Conservation (phyloP, 2,888 invertebrate species). For the Oxycera nigricornis region DNA sequence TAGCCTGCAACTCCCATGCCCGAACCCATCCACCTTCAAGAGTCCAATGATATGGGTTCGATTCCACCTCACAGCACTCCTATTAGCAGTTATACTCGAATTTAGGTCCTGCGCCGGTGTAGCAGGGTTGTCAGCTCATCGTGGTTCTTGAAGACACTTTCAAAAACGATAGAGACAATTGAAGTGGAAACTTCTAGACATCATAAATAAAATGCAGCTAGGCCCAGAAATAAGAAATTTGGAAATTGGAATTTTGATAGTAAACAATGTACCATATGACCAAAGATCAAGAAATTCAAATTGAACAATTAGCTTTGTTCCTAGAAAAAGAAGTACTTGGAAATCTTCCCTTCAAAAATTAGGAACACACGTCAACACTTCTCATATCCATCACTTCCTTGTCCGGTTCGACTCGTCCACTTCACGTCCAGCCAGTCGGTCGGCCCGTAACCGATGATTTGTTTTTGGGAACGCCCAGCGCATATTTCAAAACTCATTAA, state of each 20-base stretch:
- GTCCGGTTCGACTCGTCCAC: slow-evolving; percentile 7
- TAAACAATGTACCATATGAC: too few species aligned
- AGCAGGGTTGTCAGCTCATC: slow-evolving; percentile 4
- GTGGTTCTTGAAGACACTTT: too few species aligned
- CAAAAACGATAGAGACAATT: too few species aligned
- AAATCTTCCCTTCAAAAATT: background rate
- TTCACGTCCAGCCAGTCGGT: slow-evolving; percentile 11
- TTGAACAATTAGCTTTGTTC: too few species aligned
- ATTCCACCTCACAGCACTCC: slow-evolving; percentile 41
- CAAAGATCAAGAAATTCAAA: too few species aligned
- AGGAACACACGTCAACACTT: background rate
- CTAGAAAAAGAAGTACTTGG: too few species aligned
- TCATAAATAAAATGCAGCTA: too few species aligned
- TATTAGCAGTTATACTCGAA: slow-evolving; percentile 42
- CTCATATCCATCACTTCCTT: slow-evolving; percentile 22
- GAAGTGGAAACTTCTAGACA: too few species aligned
- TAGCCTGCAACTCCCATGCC: slow-evolving; percentile 5
- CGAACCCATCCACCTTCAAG: background rate
- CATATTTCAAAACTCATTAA: slow-evolving; percentile 47
- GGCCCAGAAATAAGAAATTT: too few species aligned
- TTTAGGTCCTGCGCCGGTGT: slow-evolving; percentile 21
- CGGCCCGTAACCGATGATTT: slow-evolving; percentile 40
- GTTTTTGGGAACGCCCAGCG: slow-evolving; percentile 44
- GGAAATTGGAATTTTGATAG: too few species aligned
- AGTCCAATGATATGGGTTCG: slow-evolving; percentile 35